A percentile compares a stretch with the other conserved stretches of the same genome.
These are phyloP conservation scores for Pongo abelii DNA, from an alignment of 2,113 vertebrate genomes.

Conservation along the genomic window DNA sequence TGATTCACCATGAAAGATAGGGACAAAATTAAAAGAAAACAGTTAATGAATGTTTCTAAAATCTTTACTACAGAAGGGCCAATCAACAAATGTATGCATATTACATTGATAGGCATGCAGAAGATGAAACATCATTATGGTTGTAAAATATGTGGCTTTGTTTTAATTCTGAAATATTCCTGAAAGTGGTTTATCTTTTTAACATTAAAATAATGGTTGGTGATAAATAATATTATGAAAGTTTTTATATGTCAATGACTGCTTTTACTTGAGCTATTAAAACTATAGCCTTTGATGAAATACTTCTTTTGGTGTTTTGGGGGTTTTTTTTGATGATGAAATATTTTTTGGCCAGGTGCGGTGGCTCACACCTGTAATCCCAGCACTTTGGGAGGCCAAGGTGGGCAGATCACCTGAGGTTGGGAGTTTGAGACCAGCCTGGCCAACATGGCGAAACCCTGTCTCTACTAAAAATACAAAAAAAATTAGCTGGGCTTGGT, in stretches of 20 bases:
- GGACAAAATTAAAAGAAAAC: neutral
- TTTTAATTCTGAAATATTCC: neutral
- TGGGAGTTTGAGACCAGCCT: no score
- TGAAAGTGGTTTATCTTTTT: neutral
- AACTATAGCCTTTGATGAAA: neutral
- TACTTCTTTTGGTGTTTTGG: neutral
- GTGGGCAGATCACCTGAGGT: no score
- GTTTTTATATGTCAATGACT: neutral
- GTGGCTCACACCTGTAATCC: no score
- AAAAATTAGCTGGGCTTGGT: no score
- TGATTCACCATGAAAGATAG: neutral
- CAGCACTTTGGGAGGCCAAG: no score
- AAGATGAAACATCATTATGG: neutral
- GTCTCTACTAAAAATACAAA: no score
- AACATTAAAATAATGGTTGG: neutral
- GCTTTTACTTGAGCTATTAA: slow-evolving; percentile 14
- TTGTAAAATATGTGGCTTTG: neutral
- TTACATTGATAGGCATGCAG: neutral
- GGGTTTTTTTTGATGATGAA: neutral
- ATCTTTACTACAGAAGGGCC: neutral
- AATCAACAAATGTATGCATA: neutral
- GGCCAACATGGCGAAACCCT: no score
- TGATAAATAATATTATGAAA: neutral
- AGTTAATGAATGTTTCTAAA: neutral
- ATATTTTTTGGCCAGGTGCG: no score